Evolutionary conservation across 2,113 vertebrate genomes (phyloP).

Genomic region (Xenus cinereus): DNA sequence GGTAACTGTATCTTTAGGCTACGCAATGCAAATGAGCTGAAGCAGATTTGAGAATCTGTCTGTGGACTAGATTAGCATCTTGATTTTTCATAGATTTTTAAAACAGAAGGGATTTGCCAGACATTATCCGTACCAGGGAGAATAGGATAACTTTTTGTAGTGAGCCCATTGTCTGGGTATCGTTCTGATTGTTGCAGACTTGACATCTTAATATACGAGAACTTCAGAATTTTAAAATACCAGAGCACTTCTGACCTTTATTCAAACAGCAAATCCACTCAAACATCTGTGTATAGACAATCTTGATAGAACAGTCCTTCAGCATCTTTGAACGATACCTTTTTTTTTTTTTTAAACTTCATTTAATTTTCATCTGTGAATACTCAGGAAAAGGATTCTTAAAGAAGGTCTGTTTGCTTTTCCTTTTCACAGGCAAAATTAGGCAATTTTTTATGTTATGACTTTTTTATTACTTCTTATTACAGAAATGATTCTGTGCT

Average conservation of each 20-base stretch:
- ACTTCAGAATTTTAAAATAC: not conserved
- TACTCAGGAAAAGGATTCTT: not conserved
- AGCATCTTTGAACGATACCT: not conserved
- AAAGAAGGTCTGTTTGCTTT: not conserved
- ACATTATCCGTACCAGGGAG: not conserved
- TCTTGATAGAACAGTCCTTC: not conserved
- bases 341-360: not conserved
- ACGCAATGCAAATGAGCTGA: not conserved
- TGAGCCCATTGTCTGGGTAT: not conserved
- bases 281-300: not conserved
- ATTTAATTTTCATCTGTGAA: not conserved
- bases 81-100: not conserved
- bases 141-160: not conserved
- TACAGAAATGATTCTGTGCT: not conserved
- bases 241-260: not conserved
- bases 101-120: not conserved
- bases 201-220: not conserved
- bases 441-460: not conserved
- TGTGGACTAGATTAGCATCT: not conserved
- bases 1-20: not conserved
- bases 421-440: not conserved
- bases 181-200: not conserved
- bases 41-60: not conserved
- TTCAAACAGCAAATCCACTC: conserved; percentile 13
- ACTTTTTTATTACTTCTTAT: not conserved